Conservation (phyloP, 2,797 vertebrate species). For the Serranus cabrilla region DNA sequence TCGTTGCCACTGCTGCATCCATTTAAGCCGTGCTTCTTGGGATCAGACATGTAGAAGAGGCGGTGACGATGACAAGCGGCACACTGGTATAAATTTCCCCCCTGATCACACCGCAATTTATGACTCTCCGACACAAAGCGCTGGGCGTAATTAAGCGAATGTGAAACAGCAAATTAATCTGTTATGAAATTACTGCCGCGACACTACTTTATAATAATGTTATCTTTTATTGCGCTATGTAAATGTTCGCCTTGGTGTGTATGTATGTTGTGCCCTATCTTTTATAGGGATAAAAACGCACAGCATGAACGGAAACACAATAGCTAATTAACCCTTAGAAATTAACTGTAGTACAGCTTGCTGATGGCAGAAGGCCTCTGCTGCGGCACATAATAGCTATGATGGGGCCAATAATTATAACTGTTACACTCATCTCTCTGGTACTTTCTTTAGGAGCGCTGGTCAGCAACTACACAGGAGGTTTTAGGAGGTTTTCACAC, state of each 20-base stretch:
- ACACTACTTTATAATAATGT: slow-evolving; percentile 67
- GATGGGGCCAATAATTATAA: not conserved
- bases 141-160: slow-evolving; percentile 76
- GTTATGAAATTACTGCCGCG: slow-evolving; percentile 71
- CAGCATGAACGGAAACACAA: slow-evolving; percentile 41
- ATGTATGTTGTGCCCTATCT: slow-evolving; percentile 15
- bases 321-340: slow-evolving; percentile 60
- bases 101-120: slow-evolving; percentile 70
- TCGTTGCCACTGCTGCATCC: slow-evolving; percentile 33
- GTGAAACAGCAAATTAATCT: slow-evolving; percentile 79
- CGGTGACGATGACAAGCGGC: slow-evolving; percentile 37
- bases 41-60: slow-evolving; percentile 39
- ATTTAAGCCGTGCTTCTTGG: slow-evolving; percentile 28
- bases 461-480: not conserved
- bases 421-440: not conserved
- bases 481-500: not conserved
- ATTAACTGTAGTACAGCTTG: slow-evolving; percentile 41
- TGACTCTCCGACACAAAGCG: slow-evolving; percentile 71
- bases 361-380: slow-evolving; percentile 19
- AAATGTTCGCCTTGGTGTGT: slow-evolving; percentile 49
- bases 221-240: slow-evolving; percentile 71
- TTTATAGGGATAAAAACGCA: slow-evolving; percentile 40
- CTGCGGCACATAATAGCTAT: not conserved
- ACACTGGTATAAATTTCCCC: slow-evolving; percentile 59
- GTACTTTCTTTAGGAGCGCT: not conserved